These are phyloP conservation scores for Conus canariensis DNA, from an alignment of 2,888 invertebrate species.

Conservation along the genomic window DNA sequence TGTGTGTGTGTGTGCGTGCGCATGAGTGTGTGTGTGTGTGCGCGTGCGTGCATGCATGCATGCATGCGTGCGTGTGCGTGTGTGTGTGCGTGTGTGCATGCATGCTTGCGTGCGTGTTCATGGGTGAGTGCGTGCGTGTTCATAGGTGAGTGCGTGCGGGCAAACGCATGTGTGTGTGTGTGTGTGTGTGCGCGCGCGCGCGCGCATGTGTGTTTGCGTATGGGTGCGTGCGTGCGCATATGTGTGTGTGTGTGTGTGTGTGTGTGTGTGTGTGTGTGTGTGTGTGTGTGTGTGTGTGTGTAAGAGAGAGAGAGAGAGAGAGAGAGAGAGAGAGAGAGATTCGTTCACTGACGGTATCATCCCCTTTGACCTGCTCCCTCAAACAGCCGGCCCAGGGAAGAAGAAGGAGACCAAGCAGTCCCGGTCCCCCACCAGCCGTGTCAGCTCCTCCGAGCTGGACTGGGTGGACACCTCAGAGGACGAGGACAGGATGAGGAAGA, in stretches of 20 bases:
- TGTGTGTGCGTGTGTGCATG: background rate
- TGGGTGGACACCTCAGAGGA: conserved; percentile 53
- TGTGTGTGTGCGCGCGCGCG: background rate
- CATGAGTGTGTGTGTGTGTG: background rate
- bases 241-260: background rate
- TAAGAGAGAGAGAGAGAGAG: background rate
- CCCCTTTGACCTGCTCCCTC: too few relatives aligned
- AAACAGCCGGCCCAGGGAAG: conserved; percentile 3
- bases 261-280: background rate
- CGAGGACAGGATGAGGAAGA: conserved; percentile 38
- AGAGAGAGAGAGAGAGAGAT: background rate
- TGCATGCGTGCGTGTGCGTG: background rate
- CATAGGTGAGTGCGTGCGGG: background rate
- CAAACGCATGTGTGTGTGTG: background rate
- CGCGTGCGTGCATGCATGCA: background rate
- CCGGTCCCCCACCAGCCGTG: conserved; percentile 48
- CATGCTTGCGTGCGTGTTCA: background rate
- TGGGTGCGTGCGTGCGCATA: background rate
- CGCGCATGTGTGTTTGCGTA: background rate
- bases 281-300: background rate
- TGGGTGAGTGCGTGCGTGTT: background rate
- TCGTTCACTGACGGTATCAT: too few relatives aligned
- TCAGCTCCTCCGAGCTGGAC: conserved; percentile 43
- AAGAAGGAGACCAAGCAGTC: conserved; percentile 42
- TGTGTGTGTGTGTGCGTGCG: too few relatives aligned